Evolutionary conservation across 1,140 invertebrate species (phyloP), one percentile per base, ranked within the genome.

Genomic region (Aricia agestis): DNA sequence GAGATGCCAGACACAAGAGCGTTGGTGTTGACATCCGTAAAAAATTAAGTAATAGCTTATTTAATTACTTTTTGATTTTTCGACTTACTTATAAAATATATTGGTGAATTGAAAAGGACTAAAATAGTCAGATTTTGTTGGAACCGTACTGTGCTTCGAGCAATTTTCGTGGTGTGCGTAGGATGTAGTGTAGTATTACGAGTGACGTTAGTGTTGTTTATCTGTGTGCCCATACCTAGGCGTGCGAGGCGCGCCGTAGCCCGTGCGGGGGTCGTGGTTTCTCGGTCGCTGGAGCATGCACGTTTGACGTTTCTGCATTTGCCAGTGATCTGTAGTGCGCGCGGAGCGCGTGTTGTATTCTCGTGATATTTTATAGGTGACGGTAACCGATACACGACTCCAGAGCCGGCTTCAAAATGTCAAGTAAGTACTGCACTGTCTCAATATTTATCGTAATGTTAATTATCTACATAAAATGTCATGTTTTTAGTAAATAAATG

Each of bases 361-460:
- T 52, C 74, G 82, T 87, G 82, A 77, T 80, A 85, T 70, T 82
- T 74, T 77, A 79, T 74, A 83, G 82, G 87, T 89, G 85, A 83
- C 82, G 84, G 71, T 75, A 86, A 82, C 84, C 87, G 85, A 86
- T 84, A 88, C 80, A 68, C 79, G 59, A 85, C 77, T 85, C 83
- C 86, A 87, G 82, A 89, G 81, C 84, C 84, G 82, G 84, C 85
- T 70, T 74, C 81, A 91, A 73, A 86, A 91, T 91, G 89, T 89
- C 89, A 89, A 91, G 89, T 91, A 76, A 87, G 89, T 82, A 65
- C 42, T 61, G 17, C 36, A 42, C 17, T 66, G 25, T 57, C 31
- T 63, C 17, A 18, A 42, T 52, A 31, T 32, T 42, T n/a, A n/a
- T 66, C 31, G n/a, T 5, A n/a, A 65, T 57, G 31, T 52, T 58